phyloP scores from a whole-genome alignment of 2,888 invertebrate genomes.

The Bedellia somnulentella region DNA sequence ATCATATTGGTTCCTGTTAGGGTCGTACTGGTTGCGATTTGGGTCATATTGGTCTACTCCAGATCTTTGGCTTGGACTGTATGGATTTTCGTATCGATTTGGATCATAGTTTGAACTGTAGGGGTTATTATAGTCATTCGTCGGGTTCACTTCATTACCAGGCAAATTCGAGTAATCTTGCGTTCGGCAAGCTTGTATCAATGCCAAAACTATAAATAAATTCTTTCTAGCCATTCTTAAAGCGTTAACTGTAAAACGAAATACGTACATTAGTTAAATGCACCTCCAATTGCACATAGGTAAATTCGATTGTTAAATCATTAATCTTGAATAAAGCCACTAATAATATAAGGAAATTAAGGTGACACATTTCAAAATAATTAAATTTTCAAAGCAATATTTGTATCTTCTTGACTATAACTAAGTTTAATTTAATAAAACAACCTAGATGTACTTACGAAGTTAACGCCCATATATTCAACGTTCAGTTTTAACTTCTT shows the following conservation, averaged over 20 bases:
- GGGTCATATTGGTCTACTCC: slow-evolving; percentile 9
- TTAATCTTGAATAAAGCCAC: too few relatives aligned
- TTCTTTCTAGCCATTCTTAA: too few relatives aligned
- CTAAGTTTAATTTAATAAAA: slow-evolving; percentile 44
- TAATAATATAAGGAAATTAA: too few relatives aligned
- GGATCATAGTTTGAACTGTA: slow-evolving; percentile 9
- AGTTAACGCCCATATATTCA: slow-evolving; percentile 57
- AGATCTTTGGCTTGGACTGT: slow-evolving; percentile 8
- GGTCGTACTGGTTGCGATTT: slow-evolving; percentile 18
- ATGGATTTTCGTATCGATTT: slow-evolving; percentile 21
- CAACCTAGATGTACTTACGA: slow-evolving; percentile 34
- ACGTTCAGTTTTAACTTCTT: too few relatives aligned
- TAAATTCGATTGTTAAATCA: too few relatives aligned
- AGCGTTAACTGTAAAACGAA: too few relatives aligned
- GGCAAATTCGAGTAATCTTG: slow-evolving; percentile 28
- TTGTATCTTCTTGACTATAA: too few relatives aligned
- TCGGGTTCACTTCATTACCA: slow-evolving; percentile 17
- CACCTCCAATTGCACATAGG: too few relatives aligned
- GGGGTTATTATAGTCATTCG: slow-evolving; percentile 32
- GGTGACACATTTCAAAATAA: too few relatives aligned
- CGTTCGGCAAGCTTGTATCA: slow-evolving; percentile 24
- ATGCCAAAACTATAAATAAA: too few relatives aligned
- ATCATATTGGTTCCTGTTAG: slow-evolving; percentile 12
- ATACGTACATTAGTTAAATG: too few relatives aligned
- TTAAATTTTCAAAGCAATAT: too few relatives aligned